Evolutionary conservation across 2,797 vertebrate species (phyloP).

Genomic region (Pantherophis alleghaniensis): DNA sequence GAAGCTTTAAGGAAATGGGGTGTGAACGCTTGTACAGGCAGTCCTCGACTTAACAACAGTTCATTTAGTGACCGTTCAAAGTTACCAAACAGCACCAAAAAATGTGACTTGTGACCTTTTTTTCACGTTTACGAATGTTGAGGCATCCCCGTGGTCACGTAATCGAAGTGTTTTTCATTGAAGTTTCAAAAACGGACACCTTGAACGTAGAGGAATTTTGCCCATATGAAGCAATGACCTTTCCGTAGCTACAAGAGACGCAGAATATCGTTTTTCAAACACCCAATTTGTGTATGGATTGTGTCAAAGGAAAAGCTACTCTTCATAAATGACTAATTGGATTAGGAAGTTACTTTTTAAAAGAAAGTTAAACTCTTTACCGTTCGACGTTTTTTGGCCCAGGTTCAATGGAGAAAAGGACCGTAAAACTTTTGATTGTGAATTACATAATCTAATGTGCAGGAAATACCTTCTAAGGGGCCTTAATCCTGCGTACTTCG

Average conservation of each 20-base stretch:
- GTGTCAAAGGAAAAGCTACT: slow-evolving; percentile 24
- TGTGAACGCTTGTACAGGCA: not conserved
- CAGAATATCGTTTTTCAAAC: slow-evolving; percentile 7
- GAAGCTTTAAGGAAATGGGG: not conserved
- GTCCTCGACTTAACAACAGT: too few relatives aligned
- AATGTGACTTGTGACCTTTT: too few relatives aligned
- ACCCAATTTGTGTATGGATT: not conserved
- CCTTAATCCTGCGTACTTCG: slow-evolving; percentile 43
- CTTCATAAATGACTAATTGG: slow-evolving; percentile 39
- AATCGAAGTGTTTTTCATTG: not conserved
- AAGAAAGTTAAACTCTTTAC: slow-evolving; percentile 38
- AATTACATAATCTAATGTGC: slow-evolving; percentile 42
- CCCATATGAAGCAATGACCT: slow-evolving; percentile 12
- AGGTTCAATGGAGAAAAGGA: slow-evolving; percentile 33
- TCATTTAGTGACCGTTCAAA: too few relatives aligned
- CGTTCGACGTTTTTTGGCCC: slow-evolving; percentile 42
- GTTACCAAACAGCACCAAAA: too few relatives aligned
- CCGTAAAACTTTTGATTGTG: slow-evolving; percentile 41
- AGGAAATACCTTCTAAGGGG: slow-evolving; percentile 50
- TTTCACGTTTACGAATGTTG: too few relatives aligned
- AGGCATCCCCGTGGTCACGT: too few relatives aligned
- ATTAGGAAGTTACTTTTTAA: slow-evolving; percentile 51
- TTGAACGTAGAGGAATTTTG: not conserved
- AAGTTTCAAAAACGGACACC: not conserved
- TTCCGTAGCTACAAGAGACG: not conserved